These are phyloP conservation scores for Creontiades dilutus DNA, from an alignment of 2,888 invertebrate species.

Conservation along the genomic window DNA sequence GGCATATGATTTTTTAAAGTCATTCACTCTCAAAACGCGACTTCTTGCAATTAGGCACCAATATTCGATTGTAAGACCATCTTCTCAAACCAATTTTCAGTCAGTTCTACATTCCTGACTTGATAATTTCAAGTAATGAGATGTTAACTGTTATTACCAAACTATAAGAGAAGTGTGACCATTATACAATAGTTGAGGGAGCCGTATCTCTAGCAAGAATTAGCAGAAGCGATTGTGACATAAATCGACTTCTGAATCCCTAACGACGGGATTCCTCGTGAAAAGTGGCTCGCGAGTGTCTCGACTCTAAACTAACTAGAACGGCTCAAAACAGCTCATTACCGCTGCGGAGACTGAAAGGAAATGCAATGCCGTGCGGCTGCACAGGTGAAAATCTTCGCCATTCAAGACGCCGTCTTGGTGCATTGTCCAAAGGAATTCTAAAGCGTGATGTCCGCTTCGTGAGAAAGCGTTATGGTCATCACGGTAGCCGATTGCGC, in stretches of 20 bases:
- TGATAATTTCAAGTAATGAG: too few relatives aligned
- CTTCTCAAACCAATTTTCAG: too few relatives aligned
- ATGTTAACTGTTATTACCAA: too few relatives aligned
- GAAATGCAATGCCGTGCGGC: not conserved
- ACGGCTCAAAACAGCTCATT: not conserved
- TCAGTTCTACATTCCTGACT: too few relatives aligned
- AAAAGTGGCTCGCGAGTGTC: not conserved
- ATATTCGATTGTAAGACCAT: too few relatives aligned
- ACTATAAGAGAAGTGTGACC: too few relatives aligned
- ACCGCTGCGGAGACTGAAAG: not conserved
- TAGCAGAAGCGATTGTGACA: too few relatives aligned
- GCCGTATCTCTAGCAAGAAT: too few relatives aligned
- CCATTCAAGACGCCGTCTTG: not conserved
- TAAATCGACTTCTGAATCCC: not conserved
- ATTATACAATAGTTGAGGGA: too few relatives aligned
- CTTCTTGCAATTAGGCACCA: too few relatives aligned
- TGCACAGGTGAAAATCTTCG: conserved; percentile 33
- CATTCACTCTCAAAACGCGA: too few relatives aligned
- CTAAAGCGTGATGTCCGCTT: conserved; percentile 32
- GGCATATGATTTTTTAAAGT: too few relatives aligned
- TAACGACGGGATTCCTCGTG: not conserved
- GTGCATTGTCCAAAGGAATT: conserved; percentile 26
- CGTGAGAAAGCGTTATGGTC: conserved; percentile 34
- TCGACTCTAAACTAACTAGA: not conserved
- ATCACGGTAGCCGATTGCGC: conserved; percentile 10